phyloP scores from a whole-genome alignment of 2,888 invertebrate genomes.

The Amblyteles armatorius region DNA sequence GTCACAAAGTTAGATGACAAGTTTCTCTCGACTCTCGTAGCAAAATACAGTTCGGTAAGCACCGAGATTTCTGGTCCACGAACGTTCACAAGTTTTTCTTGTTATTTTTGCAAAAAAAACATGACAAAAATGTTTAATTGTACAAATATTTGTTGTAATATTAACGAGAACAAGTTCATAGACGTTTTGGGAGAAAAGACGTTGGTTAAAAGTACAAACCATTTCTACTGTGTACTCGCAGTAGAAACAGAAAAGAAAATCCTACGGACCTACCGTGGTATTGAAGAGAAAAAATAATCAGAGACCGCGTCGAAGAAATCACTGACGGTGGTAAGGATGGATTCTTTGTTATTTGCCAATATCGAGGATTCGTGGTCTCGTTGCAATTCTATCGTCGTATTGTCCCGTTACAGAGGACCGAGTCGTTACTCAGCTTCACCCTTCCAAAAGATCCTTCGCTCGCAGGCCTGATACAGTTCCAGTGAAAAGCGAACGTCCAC shows the following conservation, averaged over 20 bases:
- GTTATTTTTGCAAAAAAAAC: too few relatives aligned
- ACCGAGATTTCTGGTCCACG: neutral
- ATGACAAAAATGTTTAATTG: too few relatives aligned
- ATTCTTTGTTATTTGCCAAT: neutral
- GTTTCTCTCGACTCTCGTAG: neutral
- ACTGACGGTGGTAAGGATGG: neutral
- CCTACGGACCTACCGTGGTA: neutral
- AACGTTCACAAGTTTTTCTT: too few relatives aligned
- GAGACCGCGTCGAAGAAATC: neutral
- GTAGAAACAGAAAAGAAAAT: neutral
- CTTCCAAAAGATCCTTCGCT: conserved; percentile 4
- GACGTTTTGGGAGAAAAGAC: neutral
- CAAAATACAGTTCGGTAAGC: neutral
- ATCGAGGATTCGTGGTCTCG: neutral
- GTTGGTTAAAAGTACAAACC: neutral
- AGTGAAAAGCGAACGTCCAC: neutral
- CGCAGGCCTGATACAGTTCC: neutral
- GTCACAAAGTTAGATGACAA: neutral
- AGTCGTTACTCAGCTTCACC: conserved; percentile 6
- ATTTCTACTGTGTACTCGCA: neutral
- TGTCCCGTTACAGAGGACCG: neutral
- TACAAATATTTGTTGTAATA: too few relatives aligned
- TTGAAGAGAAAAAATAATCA: neutral
- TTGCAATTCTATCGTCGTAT: conserved; percentile 1
- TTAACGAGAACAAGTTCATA: too few relatives aligned